Evolutionary conservation across 1,140 invertebrate genomes (phyloP).

Genomic region (Penaeus chinensis): DNA sequence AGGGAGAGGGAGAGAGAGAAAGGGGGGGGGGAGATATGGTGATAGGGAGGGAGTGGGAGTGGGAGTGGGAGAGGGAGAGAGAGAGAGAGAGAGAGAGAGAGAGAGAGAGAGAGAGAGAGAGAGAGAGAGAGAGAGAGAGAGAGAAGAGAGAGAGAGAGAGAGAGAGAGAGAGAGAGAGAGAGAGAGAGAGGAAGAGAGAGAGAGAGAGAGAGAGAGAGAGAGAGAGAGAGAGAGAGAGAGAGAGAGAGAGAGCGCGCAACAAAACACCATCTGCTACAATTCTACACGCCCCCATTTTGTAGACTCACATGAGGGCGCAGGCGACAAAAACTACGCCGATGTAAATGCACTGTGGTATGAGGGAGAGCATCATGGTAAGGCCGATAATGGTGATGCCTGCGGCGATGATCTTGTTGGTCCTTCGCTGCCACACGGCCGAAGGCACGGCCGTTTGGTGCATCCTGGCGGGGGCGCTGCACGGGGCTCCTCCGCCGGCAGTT

Average conservation of each 20-base stretch:
- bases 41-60: neutral
- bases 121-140: too few relatives aligned
- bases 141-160: too few relatives aligned
- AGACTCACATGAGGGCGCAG: conserved; percentile 42
- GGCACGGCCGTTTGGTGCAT: conserved; percentile 51
- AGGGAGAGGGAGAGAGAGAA: neutral
- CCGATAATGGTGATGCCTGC: conserved; percentile 55
- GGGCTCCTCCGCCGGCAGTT: neutral
- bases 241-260: too few relatives aligned
- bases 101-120: too few relatives aligned
- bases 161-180: too few relatives aligned
- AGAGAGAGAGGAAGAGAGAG: too few relatives aligned
- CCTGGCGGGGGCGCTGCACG: neutral
- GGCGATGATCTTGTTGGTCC: conserved; percentile 58
- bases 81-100: neutral
- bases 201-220: too few relatives aligned
- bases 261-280: too few relatives aligned
- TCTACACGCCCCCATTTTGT: too few relatives aligned
- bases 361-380: conserved; percentile 56
- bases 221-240: too few relatives aligned
- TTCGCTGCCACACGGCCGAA: conserved; percentile 49
- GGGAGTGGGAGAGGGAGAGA: neutral
- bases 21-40: neutral
- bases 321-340: conserved; percentile 56
- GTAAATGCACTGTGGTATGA: conserved; percentile 53